Evolutionary conservation across 1,140 invertebrate species (phyloP).

Genomic region (Drosophila asahinai): DNA sequence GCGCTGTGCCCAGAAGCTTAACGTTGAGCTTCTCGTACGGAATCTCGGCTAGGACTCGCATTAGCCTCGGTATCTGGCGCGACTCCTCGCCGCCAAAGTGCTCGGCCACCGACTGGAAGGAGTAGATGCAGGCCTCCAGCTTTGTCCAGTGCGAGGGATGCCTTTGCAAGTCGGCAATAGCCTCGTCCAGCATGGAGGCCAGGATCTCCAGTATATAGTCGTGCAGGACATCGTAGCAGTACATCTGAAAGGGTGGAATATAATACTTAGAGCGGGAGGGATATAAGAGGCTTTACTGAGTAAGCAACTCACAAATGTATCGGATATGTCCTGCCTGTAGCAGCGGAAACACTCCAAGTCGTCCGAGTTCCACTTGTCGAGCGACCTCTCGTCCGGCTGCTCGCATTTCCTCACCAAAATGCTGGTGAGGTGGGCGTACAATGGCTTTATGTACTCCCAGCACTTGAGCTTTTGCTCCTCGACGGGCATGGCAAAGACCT

Average conservation of each 20-base stretch:
- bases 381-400: slow-evolving; percentile 78
- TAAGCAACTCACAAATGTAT: slow-evolving; percentile 89
- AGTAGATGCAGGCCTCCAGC: slow-evolving; percentile 92
- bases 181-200: slow-evolving; percentile 86
- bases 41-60: slow-evolving; percentile 89
- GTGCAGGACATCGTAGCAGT: slow-evolving; percentile 92
- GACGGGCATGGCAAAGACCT: slow-evolving; percentile 75
- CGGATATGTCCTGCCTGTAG: slow-evolving; percentile 95
- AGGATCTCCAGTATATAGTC: slow-evolving; percentile 89
- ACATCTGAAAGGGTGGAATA: slow-evolving; percentile 87
- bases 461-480: slow-evolving; percentile 73
- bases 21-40: slow-evolving; percentile 88
- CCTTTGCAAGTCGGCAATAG: slow-evolving; percentile 85
- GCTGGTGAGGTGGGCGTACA: slow-evolving; percentile 81
- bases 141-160: slow-evolving; percentile 84
- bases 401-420: slow-evolving; percentile 80
- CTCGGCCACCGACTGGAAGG: slow-evolving; percentile 92
- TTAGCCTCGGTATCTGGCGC: slow-evolving; percentile 88
- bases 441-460: slow-evolving; percentile 79
- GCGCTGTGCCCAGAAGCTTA: slow-evolving; percentile 88
- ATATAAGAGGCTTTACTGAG: background rate
- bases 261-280: background rate
- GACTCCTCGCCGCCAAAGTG: slow-evolving; percentile 88
- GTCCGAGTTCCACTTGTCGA: slow-evolving; percentile 86
- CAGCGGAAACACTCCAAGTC: slow-evolving; percentile 95